A percentile compares a stretch with the other conserved stretches of the same genome.
Evolutionary conservation across 2,113 vertebrate species (phyloP).

Genomic region (Nesoenas mayeri): DNA sequence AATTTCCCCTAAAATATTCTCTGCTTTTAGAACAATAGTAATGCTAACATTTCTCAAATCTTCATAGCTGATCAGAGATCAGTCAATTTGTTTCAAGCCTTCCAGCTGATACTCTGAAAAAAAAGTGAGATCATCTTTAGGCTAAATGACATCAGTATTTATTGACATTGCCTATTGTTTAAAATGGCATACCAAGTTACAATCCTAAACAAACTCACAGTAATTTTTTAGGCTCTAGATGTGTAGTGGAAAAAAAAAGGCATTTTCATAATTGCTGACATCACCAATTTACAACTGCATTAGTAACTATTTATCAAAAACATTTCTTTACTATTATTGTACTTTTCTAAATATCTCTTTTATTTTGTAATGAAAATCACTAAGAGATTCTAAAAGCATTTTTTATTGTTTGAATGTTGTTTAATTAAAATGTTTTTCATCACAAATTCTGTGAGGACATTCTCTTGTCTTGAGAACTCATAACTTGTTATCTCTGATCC

Average conservation of each 20-base stretch:
- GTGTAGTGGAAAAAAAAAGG: background rate
- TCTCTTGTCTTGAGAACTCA: background rate
- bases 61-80: constrained; percentile 18
- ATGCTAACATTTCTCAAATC: background rate
- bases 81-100: background rate
- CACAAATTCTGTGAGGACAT: background rate
- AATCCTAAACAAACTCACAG: background rate
- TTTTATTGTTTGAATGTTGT: background rate
- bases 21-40: constrained; percentile 15
- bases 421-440: background rate
- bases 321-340: background rate
- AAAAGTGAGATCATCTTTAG: background rate
- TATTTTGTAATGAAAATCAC: background rate
- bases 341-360: background rate
- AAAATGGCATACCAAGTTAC: background rate
- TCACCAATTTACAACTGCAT: background rate
- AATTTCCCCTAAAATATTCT: background rate
- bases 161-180: constrained; percentile 23
- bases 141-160: constrained; percentile 2
- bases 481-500: background rate
- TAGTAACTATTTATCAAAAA: background rate
- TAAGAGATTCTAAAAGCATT: background rate
- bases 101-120: background rate
- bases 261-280: background rate
- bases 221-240: background rate